phyloP scores from a whole-genome alignment of 1,140 invertebrate species.

The Drosophila tani region DNA sequence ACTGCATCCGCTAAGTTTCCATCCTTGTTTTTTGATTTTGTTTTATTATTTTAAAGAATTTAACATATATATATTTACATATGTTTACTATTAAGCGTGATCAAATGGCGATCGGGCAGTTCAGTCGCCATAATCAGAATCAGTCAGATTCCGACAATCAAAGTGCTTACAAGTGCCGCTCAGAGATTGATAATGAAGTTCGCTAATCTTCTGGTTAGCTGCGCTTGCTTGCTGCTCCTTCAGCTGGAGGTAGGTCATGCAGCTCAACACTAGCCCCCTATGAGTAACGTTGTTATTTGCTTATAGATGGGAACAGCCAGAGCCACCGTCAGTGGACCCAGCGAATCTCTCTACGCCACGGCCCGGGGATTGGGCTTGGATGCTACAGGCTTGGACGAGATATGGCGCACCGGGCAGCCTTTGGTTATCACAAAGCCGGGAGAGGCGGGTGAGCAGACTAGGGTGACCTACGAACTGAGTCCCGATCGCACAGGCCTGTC shows the following conservation, averaged over 20 bases:
- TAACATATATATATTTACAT: background rate
- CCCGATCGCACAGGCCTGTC: conserved; percentile 15
- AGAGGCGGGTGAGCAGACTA: conserved; percentile 12
- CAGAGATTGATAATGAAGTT: conserved; percentile 14
- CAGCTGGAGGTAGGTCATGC: conserved; percentile 56
- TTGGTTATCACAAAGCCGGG: conserved; percentile 38
- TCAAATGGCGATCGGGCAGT: background rate
- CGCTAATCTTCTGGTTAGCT: conserved; percentile 7
- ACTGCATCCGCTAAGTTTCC: too few relatives aligned
- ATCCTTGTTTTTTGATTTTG: too few relatives aligned
- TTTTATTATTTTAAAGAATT: too few relatives aligned
- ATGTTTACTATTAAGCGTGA: background rate
- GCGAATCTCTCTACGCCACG: conserved; percentile 24
- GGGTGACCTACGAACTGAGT: conserved; percentile 45
- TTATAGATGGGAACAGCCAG: conserved; percentile 14
- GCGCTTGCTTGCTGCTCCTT: conserved; percentile 43
- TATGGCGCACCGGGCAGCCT: conserved; percentile 56
- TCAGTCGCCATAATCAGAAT: background rate
- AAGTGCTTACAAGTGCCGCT: conserved; percentile 9
- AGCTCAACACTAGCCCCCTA: background rate
- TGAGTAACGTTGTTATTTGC: background rate
- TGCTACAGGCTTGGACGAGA: conserved; percentile 29
- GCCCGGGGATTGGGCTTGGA: conserved; percentile 47
- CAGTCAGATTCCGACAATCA: conserved; percentile 18
- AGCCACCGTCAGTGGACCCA: conserved; percentile 5